A percentile compares a stretch with the other conserved stretches of the same genome.
These are phyloP conservation scores for Microhierax caerulescens DNA, from an alignment of 2,797 vertebrate genomes.

Conservation along the genomic window DNA sequence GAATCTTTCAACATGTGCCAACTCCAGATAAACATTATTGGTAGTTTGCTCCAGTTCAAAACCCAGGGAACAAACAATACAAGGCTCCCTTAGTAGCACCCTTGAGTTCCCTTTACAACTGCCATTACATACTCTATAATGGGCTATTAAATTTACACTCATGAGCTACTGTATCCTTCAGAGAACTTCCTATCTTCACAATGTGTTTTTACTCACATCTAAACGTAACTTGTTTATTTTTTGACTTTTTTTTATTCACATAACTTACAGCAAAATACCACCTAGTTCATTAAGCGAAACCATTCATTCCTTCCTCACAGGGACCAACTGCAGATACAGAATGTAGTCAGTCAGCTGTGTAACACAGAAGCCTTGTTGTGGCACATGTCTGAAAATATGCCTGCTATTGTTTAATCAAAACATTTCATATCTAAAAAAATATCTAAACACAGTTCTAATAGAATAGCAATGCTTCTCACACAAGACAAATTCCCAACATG, in stretches of 20 bases:
- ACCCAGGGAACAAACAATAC: background rate
- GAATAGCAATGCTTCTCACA: background rate
- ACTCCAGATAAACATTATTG: background rate
- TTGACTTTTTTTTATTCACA: background rate
- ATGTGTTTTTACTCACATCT: background rate
- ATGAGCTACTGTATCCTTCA: background rate
- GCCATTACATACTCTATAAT: background rate
- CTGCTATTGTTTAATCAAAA: background rate
- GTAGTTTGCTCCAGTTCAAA: slow-evolving; percentile 7
- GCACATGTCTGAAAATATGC: background rate
- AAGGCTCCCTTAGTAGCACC: background rate
- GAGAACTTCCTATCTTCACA: background rate
- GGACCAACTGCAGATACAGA: background rate
- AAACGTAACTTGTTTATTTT: background rate
- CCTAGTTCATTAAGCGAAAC: background rate
- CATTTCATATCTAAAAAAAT: background rate
- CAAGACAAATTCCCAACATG: background rate
- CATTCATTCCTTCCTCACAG: background rate
- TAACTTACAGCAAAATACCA: background rate
- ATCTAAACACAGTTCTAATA: background rate
- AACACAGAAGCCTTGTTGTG: background rate
- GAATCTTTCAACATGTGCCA: slow-evolving; percentile 12
- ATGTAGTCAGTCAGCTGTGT: rapidly evolving
- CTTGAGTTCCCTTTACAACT: background rate
- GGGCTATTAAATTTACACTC: background rate